Evolutionary conservation across 2,888 invertebrate genomes (phyloP).

Genomic region (Suillia variegata): DNA sequence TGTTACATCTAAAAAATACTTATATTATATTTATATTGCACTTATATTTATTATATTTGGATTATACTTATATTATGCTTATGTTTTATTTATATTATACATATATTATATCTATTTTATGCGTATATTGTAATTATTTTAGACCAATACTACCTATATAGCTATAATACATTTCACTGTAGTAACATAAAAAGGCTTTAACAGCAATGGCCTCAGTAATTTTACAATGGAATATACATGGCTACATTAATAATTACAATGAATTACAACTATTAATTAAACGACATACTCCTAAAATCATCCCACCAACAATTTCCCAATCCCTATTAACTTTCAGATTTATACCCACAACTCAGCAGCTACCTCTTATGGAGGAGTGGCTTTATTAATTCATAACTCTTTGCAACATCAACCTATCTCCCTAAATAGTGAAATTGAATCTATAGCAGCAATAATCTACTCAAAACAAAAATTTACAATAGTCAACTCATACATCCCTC

Average conservation of each 20-base stretch:
- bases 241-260: background rate
- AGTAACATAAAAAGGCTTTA: no score
- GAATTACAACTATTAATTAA: background rate
- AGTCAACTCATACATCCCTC: conserved; percentile 8
- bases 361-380: conserved; percentile 6
- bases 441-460: conserved; percentile 1
- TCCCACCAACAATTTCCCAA: background rate
- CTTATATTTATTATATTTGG: no score
- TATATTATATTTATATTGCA: no score
- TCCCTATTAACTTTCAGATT: conserved; percentile 9
- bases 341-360: background rate
- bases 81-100: no score
- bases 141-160: no score
- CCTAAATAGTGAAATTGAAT: conserved; percentile 10
- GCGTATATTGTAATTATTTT: no score
- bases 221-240: background rate
- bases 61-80: no score
- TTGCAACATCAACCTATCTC: background rate
- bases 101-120: no score
- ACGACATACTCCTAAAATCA: background rate
- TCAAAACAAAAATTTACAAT: conserved; percentile 8
- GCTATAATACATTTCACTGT: no score
- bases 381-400: conserved; percentile 12
- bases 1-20: no score
- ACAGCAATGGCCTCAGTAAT: background rate